Evolutionary conservation across 2,888 invertebrate species (phyloP).

Genomic region (Phaonia tiefii): DNA sequence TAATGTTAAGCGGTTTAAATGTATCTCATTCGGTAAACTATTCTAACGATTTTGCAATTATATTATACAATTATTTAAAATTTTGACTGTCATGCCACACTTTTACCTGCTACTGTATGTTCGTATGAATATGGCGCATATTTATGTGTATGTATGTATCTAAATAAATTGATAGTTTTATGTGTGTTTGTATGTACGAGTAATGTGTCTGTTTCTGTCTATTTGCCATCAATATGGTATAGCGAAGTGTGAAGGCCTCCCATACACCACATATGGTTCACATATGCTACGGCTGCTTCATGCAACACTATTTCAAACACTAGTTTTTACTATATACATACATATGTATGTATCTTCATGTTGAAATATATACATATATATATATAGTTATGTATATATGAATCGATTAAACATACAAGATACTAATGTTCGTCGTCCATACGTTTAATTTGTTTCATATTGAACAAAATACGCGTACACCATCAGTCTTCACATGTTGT

Average conservation of each 20-base stretch:
- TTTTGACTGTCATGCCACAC: no score
- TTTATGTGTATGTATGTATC: no score
- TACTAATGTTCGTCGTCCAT: slow-evolving; percentile 45
- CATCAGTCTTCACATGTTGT: slow-evolving; percentile 23
- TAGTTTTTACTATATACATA: slow-evolving; percentile 1
- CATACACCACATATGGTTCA: slow-evolving; percentile 55
- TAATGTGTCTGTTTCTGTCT: background rate
- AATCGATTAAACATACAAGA: slow-evolving; percentile 20
- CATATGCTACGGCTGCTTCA: slow-evolving; percentile 57
- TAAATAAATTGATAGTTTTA: no score
- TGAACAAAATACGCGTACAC: background rate
- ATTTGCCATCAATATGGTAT: slow-evolving; percentile 4
- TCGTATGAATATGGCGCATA: no score
- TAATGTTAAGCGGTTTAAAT: no score
- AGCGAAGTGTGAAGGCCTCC: slow-evolving; percentile 25
- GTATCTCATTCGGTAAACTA: no score
- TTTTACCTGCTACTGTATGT: no score
- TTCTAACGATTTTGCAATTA: no score
- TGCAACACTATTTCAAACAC: slow-evolving; percentile 25
- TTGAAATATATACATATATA: slow-evolving; percentile 12
- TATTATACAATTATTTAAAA: no score
- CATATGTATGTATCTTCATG: slow-evolving; percentile 6
- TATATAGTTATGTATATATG: background rate
- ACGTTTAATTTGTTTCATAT: slow-evolving; percentile 51
- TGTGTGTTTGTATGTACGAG: background rate